phyloP scores from a whole-genome alignment of 37 sponge, comb jelly and placozoan genomes.

The Ephydatia muelleri region DNA sequence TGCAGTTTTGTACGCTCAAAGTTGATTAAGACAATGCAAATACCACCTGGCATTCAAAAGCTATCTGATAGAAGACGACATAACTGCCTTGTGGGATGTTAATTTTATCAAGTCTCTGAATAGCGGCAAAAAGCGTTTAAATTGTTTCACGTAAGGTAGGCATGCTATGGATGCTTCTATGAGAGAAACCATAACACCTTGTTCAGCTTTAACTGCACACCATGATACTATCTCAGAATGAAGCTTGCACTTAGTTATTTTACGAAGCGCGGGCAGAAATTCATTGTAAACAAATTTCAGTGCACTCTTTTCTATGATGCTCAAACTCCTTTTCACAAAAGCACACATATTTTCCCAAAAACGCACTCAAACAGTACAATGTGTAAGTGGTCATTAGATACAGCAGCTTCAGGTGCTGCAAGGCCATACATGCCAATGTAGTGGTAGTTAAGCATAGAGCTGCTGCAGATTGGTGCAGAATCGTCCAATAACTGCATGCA shows the following conservation, averaged over 20 bases:
- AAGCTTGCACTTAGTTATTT: neutral
- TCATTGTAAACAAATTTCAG: neutral
- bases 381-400: neutral
- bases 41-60: neutral
- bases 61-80: neutral
- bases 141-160: neutral
- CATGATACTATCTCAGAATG: neutral
- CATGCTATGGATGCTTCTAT: neutral
- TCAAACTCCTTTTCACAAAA: neutral
- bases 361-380: neutral
- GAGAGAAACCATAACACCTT: neutral
- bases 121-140: neutral
- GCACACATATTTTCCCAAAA: neutral
- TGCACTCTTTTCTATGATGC: neutral
- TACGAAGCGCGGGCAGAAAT: neutral
- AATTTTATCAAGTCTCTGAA: neutral
- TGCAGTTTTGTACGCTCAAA: neutral
- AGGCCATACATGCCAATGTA: neutral
- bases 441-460: neutral
- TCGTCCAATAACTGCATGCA: slow-evolving; percentile 39
- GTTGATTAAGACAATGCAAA: neutral
- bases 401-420: neutral
- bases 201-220: neutral
- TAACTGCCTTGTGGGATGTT: neutral
- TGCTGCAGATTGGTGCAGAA: neutral